Evolutionary conservation across 2,797 vertebrate genomes (phyloP).

Genomic region (Acanthornis magna): DNA sequence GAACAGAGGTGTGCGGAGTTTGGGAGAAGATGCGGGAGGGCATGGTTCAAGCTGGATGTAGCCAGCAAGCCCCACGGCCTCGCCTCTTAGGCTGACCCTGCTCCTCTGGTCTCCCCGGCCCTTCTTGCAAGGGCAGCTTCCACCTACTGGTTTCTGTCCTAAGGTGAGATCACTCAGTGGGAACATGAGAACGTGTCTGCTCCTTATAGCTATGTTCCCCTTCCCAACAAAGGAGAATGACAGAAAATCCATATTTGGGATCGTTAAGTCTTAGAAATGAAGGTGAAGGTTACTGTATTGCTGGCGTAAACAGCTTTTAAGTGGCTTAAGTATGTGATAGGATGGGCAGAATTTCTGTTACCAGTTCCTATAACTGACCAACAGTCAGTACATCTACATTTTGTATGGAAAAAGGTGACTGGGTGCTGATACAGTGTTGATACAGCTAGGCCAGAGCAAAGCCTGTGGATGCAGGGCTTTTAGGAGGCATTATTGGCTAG

Average conservation of each 20-base stretch:
- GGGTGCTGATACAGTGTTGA: background rate
- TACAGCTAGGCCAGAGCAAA: background rate
- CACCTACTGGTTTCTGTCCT: background rate
- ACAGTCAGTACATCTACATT: background rate
- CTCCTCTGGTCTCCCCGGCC: background rate
- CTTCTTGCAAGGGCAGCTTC: background rate
- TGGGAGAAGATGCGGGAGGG: background rate
- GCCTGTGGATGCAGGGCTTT: background rate
- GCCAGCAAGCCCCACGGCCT: background rate
- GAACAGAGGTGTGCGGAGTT: background rate
- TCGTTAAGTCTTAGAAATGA: background rate
- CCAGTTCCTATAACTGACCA: background rate
- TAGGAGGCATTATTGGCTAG: background rate
- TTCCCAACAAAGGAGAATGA: background rate
- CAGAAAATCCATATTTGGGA: background rate
- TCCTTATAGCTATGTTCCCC: background rate
- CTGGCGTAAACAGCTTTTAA: background rate
- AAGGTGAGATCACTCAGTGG: background rate
- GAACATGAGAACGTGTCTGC: background rate
- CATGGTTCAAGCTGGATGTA: background rate
- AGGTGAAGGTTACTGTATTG: background rate
- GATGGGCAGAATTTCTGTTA: background rate
- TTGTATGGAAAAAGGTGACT: background rate
- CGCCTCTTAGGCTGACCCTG: background rate
- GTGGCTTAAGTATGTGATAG: background rate